Conservation (phyloP, 2,888 invertebrate species). For the Eupithecia subumbrata region DNA sequence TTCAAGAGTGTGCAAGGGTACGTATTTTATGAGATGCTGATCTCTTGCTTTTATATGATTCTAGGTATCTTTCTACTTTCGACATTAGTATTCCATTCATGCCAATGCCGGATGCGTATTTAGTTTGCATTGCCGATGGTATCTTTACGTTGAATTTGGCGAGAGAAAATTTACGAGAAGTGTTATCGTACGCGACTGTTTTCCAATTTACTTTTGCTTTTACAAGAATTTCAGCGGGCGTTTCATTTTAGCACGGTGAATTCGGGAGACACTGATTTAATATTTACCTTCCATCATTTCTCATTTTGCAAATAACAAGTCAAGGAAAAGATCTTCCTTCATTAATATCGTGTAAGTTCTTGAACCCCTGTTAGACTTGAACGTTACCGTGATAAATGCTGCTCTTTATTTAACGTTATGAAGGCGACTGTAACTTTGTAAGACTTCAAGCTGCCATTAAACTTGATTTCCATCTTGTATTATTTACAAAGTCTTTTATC, state of each 20-base stretch:
- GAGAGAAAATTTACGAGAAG: conserved; percentile 26
- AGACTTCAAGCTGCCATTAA: conserved; percentile 58
- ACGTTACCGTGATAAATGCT: conserved; percentile 35
- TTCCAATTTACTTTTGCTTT: conserved; percentile 16
- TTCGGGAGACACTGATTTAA: conserved; percentile 22
- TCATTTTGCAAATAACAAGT: conserved; percentile 28
- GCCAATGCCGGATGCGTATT: background rate
- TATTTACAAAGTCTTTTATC: conserved; percentile 52
- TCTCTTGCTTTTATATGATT: background rate
- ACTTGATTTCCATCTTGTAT: conserved; percentile 55
- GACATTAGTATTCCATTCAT: background rate
- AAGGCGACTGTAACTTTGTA: conserved; percentile 60
- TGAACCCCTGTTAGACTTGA: conserved; percentile 30
- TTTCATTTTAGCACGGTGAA: conserved; percentile 14
- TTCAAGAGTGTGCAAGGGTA: background rate
- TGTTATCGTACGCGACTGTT: conserved; percentile 16
- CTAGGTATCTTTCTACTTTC: background rate
- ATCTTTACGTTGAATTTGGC: conserved; percentile 30
- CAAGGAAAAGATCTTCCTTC: conserved; percentile 32
- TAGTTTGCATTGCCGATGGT: background rate
- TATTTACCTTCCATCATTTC: conserved; percentile 19
- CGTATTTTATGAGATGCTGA: background rate
- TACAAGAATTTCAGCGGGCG: conserved; percentile 11
- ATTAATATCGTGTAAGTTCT: conserved; percentile 31
- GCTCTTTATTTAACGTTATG: conserved; percentile 43